Evolutionary conservation across 2,797 vertebrate species (phyloP), one percentile per base, ranked within the genome.

Genomic region (Novumbra hubbsi): DNA sequence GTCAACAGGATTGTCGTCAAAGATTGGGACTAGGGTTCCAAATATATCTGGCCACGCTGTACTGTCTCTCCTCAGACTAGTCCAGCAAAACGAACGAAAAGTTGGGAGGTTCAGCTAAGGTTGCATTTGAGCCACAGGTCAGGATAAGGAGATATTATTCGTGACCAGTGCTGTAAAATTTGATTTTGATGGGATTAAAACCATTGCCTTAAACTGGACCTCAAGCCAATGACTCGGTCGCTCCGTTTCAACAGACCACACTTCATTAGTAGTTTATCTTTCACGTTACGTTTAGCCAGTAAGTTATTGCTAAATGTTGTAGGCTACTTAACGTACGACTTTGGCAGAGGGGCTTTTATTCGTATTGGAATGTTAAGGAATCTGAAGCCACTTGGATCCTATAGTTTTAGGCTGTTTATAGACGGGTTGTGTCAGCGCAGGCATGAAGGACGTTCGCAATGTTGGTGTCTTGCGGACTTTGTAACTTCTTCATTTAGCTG

Each of bases 141-240:
- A 68, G 62, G 16, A 68, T 17, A 3, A 7, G 63, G 63, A 74
- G 74, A 71, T 72, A 74, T 65, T 73, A 48, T 70, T 28, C 76
- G 57, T 48, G 68, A 79, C 73, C 70, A 76, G 78, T 81, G 66
- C 66, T 57, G 76, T 49, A 73, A 77, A 78, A 87, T 65, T 7
- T 60, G 28, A 75, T 76, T 76, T 68, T 64, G 52, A 57, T 72
- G 14, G 67, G 65, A 45, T 66, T 64, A 73, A 73, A 78, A 70
- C 57, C 57, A 74, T 28, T 60, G 38, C 34, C 60, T 48, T 48
- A 49, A 32, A 71, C 55, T 66, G 28, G n/a, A 21, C 79, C 27
- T 50, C 48, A 49, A 70, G 68, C 55, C 19, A 52, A 45, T 64
- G 48, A 65, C 57, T 50, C n/a, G 32, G 38, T 19, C 32, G 6